Percentiles rank a stretch among this genome's conserved stretches.
Evolutionary conservation across 2,113 vertebrate genomes (phyloP).

Genomic region (Rhinichthys klamathensis): DNA sequence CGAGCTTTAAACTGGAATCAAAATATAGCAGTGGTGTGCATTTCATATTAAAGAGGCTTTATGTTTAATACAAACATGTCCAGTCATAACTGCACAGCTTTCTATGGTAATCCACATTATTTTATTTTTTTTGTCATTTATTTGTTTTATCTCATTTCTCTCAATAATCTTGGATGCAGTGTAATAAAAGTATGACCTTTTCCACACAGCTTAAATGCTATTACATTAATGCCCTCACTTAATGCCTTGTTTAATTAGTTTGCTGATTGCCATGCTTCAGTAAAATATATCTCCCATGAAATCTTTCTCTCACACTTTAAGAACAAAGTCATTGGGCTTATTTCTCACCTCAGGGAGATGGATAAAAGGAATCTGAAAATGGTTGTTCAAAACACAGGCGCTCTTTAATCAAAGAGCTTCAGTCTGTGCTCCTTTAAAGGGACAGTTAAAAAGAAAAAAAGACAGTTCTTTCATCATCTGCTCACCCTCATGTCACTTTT

Average conservation of each 20-base stretch:
- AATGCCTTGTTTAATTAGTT: conserved; percentile 64
- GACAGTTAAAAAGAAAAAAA: background rate
- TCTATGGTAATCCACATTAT: background rate
- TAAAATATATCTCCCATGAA: conserved; percentile 38
- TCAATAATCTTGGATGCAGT: conserved; percentile 44
- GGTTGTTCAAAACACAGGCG: background rate
- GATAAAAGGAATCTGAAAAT: conserved; percentile 12
- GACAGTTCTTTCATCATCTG: background rate
- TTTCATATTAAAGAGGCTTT: background rate
- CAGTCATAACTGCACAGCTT: background rate
- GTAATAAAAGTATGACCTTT: conserved; percentile 68
- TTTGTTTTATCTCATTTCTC: background rate
- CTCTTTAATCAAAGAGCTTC: conserved; percentile 14
- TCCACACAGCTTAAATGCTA: conserved; percentile 64
- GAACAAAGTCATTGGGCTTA: conserved; percentile 43
- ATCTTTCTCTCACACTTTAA: conserved; percentile 38
- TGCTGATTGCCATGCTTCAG: conserved; percentile 51
- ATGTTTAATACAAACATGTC: background rate
- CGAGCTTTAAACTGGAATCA: background rate
- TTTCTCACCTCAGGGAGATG: conserved; percentile 13
- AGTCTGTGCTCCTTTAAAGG: background rate
- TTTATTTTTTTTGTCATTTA: background rate
- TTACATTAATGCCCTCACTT: conserved; percentile 66
- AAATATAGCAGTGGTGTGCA: background rate
- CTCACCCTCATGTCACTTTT: background rate